Conservation (phyloP, 2,797 vertebrate species). For the Pseudotriccus pelzelni region DNA sequence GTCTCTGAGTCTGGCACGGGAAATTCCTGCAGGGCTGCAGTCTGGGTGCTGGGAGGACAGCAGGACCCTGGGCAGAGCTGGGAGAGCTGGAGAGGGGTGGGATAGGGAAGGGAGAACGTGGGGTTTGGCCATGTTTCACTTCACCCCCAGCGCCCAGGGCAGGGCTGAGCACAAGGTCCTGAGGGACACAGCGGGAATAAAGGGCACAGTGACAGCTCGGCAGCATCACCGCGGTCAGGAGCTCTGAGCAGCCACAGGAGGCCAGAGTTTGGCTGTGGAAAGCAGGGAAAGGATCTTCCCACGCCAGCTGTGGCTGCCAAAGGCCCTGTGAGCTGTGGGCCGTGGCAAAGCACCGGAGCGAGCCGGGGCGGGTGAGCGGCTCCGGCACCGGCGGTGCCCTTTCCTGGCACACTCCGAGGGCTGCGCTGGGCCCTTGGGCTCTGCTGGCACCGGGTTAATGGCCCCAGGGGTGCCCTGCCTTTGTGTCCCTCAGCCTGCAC, state of each 20-base stretch:
- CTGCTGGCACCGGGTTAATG: neutral
- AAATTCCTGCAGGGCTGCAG: neutral
- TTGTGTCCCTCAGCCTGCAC: too few species aligned
- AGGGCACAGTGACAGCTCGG: neutral
- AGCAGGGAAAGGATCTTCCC: neutral
- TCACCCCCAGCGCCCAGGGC: neutral
- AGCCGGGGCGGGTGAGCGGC: neutral
- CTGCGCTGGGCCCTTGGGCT: accelerated
- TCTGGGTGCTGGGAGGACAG: neutral
- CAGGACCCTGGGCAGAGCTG: neutral
- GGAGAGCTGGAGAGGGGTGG: neutral
- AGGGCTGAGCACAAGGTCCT: neutral
- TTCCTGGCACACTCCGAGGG: neutral
- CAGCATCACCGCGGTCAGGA: neutral
- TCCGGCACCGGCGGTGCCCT: accelerated
- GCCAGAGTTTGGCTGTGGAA: accelerated
- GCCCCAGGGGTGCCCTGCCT: too few species aligned
- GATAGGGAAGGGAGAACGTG: neutral
- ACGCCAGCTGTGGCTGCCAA: neutral
- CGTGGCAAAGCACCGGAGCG: neutral
- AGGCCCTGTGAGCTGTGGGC: neutral
- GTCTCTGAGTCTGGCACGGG: accelerated
- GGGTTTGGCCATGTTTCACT: accelerated
- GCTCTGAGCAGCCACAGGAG: neutral
- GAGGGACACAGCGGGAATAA: neutral